Base-by-base conservation (phyloP, 2,888 invertebrate genomes). In the Rhorus exstirpatorius region DNA sequence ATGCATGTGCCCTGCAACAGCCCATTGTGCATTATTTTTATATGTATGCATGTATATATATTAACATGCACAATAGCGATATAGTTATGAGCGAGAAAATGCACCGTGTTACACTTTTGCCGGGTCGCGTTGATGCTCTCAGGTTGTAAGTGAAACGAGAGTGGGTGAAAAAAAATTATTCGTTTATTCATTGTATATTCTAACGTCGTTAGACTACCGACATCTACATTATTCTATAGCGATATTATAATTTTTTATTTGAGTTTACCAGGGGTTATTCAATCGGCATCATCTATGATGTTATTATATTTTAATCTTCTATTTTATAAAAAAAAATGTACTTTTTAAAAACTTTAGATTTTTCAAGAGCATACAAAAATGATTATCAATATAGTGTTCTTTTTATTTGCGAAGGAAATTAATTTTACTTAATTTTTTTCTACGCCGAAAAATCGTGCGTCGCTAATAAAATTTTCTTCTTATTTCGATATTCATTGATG, bases 211-310 rank as follows among this genome's bases (percentile, higher is more conserved):
- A 55, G 24, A 53, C 58, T 17, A 53, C 7, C 31, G 65, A 38
- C 65, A 31, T 35, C 58, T 61, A 49, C 41, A 55, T 53, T 41
- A 7, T 60, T 53, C 84, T 79, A 7, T 60, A 26, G 6, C 49
- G n/a, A 49, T n/a, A 49, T 10, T 26, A 46, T 10, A 19, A 19
- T 61, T 19, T 41, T n/a, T 24, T 14, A 8, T n/a, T 19, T 41
- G 10, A 41, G 1, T 1, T 12, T 41, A 12, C 8, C 1, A 41
- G 12, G 6, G 1, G 10, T 41, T 41, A 41, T 26, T 26, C 53
- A 2, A 55, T n/a, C 3, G 19, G 26, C n/a, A 55, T 24, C 24
- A 53, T n/a, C n/a, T n/a, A n/a, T n/a, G n/a, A n/a, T n/a, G 12
- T 26, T 24, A 19, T 12, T 55, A 31, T 31, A 31, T 31, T 31